Base-by-base conservation (phyloP, 64 coral and sea anemone species). In the Stichodactyla helianthus region DNA sequence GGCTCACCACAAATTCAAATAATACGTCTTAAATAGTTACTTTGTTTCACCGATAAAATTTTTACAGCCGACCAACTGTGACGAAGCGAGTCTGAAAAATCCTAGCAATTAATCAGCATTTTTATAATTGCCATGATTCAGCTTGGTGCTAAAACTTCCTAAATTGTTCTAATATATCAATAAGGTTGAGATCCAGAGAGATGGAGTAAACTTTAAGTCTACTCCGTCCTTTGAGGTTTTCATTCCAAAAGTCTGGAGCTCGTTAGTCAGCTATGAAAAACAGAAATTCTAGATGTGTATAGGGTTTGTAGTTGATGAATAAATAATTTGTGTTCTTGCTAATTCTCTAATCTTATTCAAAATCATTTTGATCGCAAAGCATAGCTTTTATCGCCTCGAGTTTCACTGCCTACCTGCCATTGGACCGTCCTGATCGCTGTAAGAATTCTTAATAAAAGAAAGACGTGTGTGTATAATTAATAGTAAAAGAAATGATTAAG, bases 341-440 rank as follows among this genome's bases (percentile, higher is more conserved):
- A 74, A 74, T 74, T 26, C 14, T 74, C 68, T 74, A 74, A 74
- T 74, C 68, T 74, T 74, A 31, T 31, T 74, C 68, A 74, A 10
- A 74, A 74, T 74, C 68, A 13, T 74, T 74, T 23, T 74, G 68
- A 74, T 74, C 6, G 68, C 68, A 74, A 27, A 74, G 25, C 22
- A 74, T 74, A 25, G 68, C 25, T 31, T 31, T 74, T 74, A 74
- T 74, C 68, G n/a, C 68, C 25, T 74, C 62, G 62, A 31, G 68
- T 74, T 27, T 12, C 11, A 74, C 23, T 74, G 20, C 22, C 68
- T 27, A 9, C 5, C 68, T 74, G 22, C 68, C 27, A 74, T 74
- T 74, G 68, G 68, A 27, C 25, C 22, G 25, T 8, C 6, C 10
- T 74, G 68, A 14, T 31, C 68, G 10, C 12, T 74, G 25, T n/a